Conservation (phyloP, 2,888 invertebrate genomes). For the Hirtodrosophila alboralis region DNA sequence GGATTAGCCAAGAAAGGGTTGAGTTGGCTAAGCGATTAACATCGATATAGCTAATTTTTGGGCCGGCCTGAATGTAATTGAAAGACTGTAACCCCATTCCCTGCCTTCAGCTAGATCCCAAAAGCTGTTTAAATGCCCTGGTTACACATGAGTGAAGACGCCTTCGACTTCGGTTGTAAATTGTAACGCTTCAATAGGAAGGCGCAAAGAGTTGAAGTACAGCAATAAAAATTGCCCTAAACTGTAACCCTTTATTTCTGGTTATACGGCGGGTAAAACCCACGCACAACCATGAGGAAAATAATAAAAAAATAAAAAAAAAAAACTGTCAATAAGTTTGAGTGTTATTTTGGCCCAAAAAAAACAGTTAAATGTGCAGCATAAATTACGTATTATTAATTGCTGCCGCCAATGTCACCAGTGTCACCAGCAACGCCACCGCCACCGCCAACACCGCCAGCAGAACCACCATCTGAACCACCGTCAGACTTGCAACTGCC, state of each 20-base stretch:
- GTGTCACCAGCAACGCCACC: constrained; percentile 42
- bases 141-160: constrained; percentile 59
- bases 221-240: constrained; percentile 46
- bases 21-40: constrained; percentile 32
- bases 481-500: constrained; percentile 32
- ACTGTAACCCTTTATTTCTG: constrained; percentile 43
- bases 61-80: constrained; percentile 39
- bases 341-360: constrained; percentile 60
- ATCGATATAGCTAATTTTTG: constrained; percentile 45
- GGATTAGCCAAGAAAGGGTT: constrained; percentile 36
- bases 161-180: constrained; percentile 62
- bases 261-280: constrained; percentile 16
- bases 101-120: constrained; percentile 6
- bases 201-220: constrained; percentile 66
- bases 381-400: constrained; percentile 79
- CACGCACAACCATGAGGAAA: constrained; percentile 42
- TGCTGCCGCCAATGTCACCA: constrained; percentile 54
- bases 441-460: constrained; percentile 14
- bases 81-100: constrained; percentile 26
- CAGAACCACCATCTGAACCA: constrained; percentile 7
- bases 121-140: constrained; percentile 46
- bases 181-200: constrained; percentile 73
- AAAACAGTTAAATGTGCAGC: constrained; percentile 63
- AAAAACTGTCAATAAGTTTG: constrained; percentile 64
- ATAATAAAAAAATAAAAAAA: too few species aligned